Conservation (phyloP, 1,140 invertebrate genomes). For the Nomia melanderi region DNA sequence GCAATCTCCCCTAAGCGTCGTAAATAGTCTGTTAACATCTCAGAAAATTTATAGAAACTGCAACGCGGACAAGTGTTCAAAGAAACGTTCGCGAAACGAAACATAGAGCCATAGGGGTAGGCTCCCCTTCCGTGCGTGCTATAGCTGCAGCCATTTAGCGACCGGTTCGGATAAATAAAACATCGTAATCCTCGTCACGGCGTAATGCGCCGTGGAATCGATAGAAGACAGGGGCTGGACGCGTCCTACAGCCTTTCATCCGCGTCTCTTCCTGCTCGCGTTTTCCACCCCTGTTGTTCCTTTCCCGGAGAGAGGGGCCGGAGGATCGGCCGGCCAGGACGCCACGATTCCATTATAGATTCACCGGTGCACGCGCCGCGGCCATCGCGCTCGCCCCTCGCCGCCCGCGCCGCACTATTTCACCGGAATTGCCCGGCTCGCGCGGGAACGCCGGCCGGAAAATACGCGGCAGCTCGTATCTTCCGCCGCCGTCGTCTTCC, state of each 20-base stretch:
- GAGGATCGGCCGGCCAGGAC: constrained; percentile 15
- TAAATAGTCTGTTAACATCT: no score
- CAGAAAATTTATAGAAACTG: no score
- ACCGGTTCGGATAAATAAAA: constrained; percentile 62
- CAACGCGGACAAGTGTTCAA: no score
- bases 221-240: constrained; percentile 34
- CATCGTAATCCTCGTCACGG: constrained; percentile 52
- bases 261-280: not conserved
- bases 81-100: no score
- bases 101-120: not conserved
- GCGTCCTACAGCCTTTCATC: constrained; percentile 30
- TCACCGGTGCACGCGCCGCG: constrained; percentile 17
- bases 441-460: constrained; percentile 1
- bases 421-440: constrained; percentile 20
- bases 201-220: constrained; percentile 48
- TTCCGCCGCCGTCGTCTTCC: not conserved
- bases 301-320: no score
- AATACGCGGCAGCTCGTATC: not conserved
- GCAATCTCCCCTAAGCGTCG: no score
- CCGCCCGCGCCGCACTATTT: constrained; percentile 21
- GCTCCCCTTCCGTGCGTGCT: not conserved
- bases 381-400: constrained; percentile 25
- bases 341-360: constrained; percentile 34
- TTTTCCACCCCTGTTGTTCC: not conserved
- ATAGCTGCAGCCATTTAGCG: constrained; percentile 27